Percentiles rank a stretch among this genome's conserved stretches.
Conservation (phyloP, 2,888 invertebrate genomes). For the Agapostemon virescens region DNA sequence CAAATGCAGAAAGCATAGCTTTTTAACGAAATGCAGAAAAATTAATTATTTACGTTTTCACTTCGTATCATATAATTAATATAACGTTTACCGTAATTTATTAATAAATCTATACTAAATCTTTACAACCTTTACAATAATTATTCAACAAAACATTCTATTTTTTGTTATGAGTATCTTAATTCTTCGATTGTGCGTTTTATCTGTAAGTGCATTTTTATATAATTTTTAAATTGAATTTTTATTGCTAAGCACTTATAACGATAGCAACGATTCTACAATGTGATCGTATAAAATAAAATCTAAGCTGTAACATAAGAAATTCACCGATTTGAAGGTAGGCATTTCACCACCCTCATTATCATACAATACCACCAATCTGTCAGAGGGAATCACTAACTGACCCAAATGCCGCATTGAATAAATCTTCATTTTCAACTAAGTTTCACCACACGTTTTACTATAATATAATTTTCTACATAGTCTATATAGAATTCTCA, state of each 20-base stretch:
- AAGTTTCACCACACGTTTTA: background rate
- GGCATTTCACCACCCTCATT: conserved; percentile 18
- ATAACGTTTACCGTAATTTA: too few relatives aligned
- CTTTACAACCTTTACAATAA: background rate
- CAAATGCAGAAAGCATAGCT: too few relatives aligned
- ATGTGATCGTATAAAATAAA: too few relatives aligned
- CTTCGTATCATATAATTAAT: too few relatives aligned
- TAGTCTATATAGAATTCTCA: background rate
- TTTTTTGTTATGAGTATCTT: background rate
- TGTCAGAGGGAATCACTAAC: conserved; percentile 14
- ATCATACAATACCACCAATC: conserved; percentile 32
- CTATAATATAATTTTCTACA: background rate
- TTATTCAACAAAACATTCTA: background rate
- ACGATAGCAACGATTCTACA: background rate
- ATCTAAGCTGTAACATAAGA: conserved; percentile 9
- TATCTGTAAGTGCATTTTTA: background rate
- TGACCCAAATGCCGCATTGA: conserved; percentile 6
- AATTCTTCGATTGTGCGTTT: too few relatives aligned
- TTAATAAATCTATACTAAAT: background rate
- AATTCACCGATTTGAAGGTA: conserved; percentile 18
- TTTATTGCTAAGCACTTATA: background rate
- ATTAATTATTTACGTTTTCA: too few relatives aligned
- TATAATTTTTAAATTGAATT: background rate
- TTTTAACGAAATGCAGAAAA: too few relatives aligned
- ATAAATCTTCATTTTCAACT: background rate